Percentiles rank a stretch among this genome's conserved stretches.
These are phyloP conservation scores for Procavia capensis DNA, from an alignment of 2,113 vertebrate species.

Conservation along the genomic window DNA sequence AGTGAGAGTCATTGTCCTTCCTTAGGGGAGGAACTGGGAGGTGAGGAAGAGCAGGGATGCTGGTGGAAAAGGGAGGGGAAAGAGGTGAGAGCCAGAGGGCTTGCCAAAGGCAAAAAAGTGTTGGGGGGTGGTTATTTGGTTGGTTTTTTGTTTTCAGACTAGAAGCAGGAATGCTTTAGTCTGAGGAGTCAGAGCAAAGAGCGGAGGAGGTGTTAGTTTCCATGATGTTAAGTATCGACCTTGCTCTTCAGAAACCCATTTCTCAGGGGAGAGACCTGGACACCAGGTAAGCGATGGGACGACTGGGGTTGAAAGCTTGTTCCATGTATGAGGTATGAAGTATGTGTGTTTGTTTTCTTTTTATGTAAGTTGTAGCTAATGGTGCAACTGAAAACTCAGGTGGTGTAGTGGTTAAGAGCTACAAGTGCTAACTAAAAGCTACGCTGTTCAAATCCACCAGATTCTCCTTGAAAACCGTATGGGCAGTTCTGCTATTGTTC, in stretches of 20 bases:
- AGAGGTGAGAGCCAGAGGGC: background rate
- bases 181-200: background rate
- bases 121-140: background rate
- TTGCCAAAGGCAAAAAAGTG: background rate
- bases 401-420: too few relatives aligned
- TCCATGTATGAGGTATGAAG: background rate
- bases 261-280: background rate
- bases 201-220: background rate
- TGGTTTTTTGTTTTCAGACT: slow-evolving; percentile 18
- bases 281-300: background rate
- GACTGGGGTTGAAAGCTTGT: background rate
- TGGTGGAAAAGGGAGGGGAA: background rate
- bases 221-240: background rate
- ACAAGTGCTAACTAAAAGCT: too few relatives aligned
- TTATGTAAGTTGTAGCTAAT: slow-evolving; percentile 1
- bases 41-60: background rate
- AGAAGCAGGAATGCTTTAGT: background rate
- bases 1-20: background rate
- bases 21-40: background rate
- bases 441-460: too few relatives aligned
- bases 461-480: too few relatives aligned
- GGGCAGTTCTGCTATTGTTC: too few relatives aligned
- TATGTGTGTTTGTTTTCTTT: background rate
- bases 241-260: background rate
- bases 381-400: too few relatives aligned